These are phyloP conservation scores for Coecobrya sp. DNA, from an alignment of 2,888 invertebrate species.

Conservation along the genomic window DNA sequence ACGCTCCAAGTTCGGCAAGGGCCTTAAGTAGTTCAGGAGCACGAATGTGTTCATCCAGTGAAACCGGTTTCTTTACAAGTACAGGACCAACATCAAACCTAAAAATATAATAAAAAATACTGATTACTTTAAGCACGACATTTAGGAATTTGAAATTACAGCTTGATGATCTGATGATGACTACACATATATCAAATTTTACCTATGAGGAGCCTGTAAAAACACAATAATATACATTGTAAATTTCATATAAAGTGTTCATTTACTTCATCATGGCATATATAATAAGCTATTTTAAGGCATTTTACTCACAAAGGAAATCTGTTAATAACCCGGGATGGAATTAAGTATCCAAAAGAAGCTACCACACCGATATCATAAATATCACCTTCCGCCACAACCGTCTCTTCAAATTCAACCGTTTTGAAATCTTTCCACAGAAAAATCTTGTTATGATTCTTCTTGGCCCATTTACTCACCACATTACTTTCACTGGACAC, in stretches of 20 bases:
- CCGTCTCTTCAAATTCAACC: constrained; percentile 2
- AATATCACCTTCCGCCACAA: constrained; percentile 86
- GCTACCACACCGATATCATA: constrained; percentile 95
- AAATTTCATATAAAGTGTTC: not conserved
- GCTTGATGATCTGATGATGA: not conserved
- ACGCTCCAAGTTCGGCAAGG: constrained; percentile 79
- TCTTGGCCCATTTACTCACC: constrained; percentile 91
- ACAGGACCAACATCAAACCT: constrained; percentile 86
- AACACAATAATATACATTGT: constrained; percentile 15
- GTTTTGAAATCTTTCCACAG: constrained; percentile 89
- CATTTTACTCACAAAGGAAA: constrained; percentile 96
- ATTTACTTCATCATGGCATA: not conserved
- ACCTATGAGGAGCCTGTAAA: constrained; percentile 90
- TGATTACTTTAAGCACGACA: not conserved
- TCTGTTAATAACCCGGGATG: constrained; percentile 91
- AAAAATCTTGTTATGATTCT: constrained; percentile 89
- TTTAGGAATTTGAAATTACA: not conserved
- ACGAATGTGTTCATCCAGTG: constrained; percentile 82
- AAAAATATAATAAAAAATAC: constrained; percentile 13
- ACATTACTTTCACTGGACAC: constrained; percentile 89
- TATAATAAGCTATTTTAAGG: too few relatives aligned
- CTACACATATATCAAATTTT: not conserved
- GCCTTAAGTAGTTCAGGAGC: constrained; percentile 79
- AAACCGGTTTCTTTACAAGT: constrained; percentile 65
- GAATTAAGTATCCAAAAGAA: constrained; percentile 97